These are phyloP conservation scores for Leucosticte australis DNA, from an alignment of 2,113 vertebrate species.

Conservation along the genomic window DNA sequence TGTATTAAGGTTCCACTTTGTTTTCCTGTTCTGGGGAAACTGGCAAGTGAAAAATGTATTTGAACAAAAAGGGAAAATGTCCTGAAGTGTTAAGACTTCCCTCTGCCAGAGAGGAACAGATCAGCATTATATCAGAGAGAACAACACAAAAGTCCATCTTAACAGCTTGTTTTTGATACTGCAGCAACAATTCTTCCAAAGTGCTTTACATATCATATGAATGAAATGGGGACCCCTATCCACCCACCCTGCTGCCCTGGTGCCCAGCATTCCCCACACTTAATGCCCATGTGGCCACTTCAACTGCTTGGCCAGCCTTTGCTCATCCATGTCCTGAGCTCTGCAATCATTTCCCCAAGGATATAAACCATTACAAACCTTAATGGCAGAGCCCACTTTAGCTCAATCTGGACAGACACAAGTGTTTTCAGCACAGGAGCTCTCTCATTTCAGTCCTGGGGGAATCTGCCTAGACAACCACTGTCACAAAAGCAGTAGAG, in stretches of 20 bases:
- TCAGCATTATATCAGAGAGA: background rate
- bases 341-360: background rate
- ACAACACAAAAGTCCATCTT: background rate
- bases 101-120: background rate
- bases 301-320: background rate
- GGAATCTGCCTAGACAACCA: background rate
- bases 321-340: background rate
- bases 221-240: background rate
- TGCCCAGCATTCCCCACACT: background rate
- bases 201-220: background rate
- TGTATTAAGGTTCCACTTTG: background rate
- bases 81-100: background rate
- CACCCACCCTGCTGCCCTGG: background rate
- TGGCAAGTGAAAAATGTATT: background rate
- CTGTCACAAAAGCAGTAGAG: background rate
- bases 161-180: background rate
- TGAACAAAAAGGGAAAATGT: background rate
- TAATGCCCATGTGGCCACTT: background rate
- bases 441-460: background rate
- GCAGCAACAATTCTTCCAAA: background rate
- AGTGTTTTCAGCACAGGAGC: background rate
- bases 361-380: background rate
- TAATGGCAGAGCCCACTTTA: background rate
- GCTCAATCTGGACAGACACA: background rate
- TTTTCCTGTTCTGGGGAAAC: background rate